Evolutionary conservation across 1,140 invertebrate genomes (phyloP).

Genomic region (Drosophila micromelanica): DNA sequence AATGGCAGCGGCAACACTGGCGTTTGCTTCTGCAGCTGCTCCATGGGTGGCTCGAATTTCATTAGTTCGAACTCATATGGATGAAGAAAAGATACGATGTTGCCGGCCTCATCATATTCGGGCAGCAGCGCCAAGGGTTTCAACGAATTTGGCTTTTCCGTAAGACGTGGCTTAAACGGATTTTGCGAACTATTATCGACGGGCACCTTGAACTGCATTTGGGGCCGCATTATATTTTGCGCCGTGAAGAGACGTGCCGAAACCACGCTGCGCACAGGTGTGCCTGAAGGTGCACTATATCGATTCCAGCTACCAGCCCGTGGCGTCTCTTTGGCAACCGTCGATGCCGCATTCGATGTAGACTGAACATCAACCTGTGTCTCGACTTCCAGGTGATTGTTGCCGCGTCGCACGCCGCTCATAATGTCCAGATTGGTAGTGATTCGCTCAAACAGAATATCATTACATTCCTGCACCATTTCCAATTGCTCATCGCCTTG

Average conservation of each 20-base stretch:
- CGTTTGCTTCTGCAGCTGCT: slow-evolving; percentile 84
- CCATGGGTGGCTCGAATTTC: slow-evolving; percentile 86
- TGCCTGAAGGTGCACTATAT: background rate
- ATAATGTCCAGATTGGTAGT: slow-evolving; percentile 90
- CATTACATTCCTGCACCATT: slow-evolving; percentile 90
- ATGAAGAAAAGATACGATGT: slow-evolving; percentile 89
- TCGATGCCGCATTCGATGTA: slow-evolving; percentile 43
- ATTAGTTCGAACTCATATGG: slow-evolving; percentile 96
- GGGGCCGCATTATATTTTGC: slow-evolving; percentile 92
- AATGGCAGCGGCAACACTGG: slow-evolving; percentile 85
- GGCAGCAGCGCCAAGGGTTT: slow-evolving; percentile 91
- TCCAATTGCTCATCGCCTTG: slow-evolving; percentile 91
- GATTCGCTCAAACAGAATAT: slow-evolving; percentile 91
- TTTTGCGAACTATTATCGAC: slow-evolving; percentile 91
- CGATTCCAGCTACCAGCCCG: slow-evolving; percentile 82
- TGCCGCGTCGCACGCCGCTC: slow-evolving; percentile 86
- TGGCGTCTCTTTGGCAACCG: slow-evolving; percentile 12
- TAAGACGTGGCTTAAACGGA: slow-evolving; percentile 93
- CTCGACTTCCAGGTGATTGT: slow-evolving; percentile 85
- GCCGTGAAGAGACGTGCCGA: slow-evolving; percentile 87
- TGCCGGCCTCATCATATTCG: slow-evolving; percentile 87
- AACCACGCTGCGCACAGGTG: slow-evolving; percentile 40
- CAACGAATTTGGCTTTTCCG: slow-evolving; percentile 94
- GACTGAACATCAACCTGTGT: slow-evolving; percentile 84
- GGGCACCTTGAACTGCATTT: slow-evolving; percentile 93